Evolutionary conservation across 2,797 vertebrate species (phyloP).

Genomic region (Lutjanus argentimaculatus): DNA sequence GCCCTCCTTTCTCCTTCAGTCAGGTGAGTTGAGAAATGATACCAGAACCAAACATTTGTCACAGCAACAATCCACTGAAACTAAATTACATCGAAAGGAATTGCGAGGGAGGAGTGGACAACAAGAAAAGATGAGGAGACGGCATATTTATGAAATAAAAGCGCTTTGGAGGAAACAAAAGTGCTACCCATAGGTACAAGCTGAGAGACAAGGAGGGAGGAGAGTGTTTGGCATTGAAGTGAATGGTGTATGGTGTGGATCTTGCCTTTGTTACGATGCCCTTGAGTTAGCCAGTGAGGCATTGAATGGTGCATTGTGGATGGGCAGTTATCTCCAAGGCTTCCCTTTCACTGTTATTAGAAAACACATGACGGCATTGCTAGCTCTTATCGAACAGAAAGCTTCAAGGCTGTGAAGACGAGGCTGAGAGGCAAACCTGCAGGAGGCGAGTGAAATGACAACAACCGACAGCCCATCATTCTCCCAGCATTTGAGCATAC

Average conservation of each 20-base stretch:
- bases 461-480: conserved; percentile 51
- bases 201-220: neutral
- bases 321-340: conserved; percentile 81
- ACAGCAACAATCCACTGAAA: conserved; percentile 72
- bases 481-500: neutral
- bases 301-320: conserved; percentile 75
- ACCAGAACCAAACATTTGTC: conserved; percentile 76
- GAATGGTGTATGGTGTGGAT: conserved; percentile 68
- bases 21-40: conserved; percentile 76
- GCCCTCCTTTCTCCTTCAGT: conserved; percentile 47
- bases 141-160: conserved; percentile 65
- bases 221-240: conserved; percentile 66
- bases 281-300: conserved; percentile 76
- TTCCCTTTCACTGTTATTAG: conserved; percentile 70
- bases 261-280: conserved; percentile 74
- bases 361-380: conserved; percentile 66
- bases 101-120: conserved; percentile 58
- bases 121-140: conserved; percentile 46
- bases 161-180: conserved; percentile 52
- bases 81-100: conserved; percentile 69
- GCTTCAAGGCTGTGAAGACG: conserved; percentile 60
- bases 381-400: conserved; percentile 53
- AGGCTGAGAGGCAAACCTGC: conserved; percentile 55
- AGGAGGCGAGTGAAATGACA: conserved; percentile 44
- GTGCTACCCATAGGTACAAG: conserved; percentile 29